A percentile compares a stretch with the other conserved stretches of the same genome.
Evolutionary conservation across 2,113 vertebrate genomes (phyloP).

Genomic region (Neolamprologus falcicula): DNA sequence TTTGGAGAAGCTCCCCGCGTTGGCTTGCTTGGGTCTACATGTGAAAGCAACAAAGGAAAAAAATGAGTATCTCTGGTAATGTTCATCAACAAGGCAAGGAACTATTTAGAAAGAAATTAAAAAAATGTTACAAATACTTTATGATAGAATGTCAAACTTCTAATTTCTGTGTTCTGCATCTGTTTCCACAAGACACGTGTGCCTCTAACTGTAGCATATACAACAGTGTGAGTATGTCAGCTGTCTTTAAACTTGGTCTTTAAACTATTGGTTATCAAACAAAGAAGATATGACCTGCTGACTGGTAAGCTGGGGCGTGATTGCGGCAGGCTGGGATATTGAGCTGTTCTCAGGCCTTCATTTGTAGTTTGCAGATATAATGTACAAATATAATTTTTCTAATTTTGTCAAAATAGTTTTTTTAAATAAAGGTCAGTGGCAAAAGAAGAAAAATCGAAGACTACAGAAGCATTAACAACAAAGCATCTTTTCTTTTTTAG

Average conservation of each 20-base stretch:
- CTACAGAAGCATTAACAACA: background rate
- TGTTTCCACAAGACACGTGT: background rate
- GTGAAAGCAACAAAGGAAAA: background rate
- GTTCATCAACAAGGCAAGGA: background rate
- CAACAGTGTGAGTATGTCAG: background rate
- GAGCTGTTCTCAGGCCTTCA: background rate
- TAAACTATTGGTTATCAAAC: background rate
- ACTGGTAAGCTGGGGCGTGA: background rate
- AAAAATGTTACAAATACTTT: background rate
- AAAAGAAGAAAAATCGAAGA: background rate
- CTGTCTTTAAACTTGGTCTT: background rate
- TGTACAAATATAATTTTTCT: background rate
- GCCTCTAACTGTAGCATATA: background rate
- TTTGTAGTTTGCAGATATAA: background rate
- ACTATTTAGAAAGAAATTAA: background rate
- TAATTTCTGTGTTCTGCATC: background rate
- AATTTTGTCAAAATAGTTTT: background rate
- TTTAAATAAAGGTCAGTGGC: background rate
- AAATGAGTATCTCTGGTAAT: background rate
- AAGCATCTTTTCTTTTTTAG: background rate
- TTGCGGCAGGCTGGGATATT: background rate
- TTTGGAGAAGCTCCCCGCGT: slow-evolving; percentile 32
- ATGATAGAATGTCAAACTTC: background rate
- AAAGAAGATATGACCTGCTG: background rate
- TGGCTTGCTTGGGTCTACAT: slow-evolving; percentile 60